Evolutionary conservation across 2,797 vertebrate species (phyloP).

Genomic region (Varecia variegata): DNA sequence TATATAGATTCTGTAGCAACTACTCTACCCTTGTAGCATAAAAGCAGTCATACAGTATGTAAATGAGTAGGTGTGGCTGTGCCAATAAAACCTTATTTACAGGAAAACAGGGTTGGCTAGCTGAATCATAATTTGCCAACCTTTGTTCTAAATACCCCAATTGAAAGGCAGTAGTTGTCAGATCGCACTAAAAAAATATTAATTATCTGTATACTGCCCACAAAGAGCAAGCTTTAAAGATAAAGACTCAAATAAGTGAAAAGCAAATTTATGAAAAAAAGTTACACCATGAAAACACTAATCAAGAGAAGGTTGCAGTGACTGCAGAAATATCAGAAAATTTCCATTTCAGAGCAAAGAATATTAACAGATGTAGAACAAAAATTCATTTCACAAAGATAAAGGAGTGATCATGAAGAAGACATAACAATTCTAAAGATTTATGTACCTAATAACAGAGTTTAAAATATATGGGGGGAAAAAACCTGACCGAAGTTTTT

Average conservation of each 20-base stretch:
- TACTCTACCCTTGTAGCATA: too few relatives aligned
- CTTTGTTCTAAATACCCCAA: background rate
- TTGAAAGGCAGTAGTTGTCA: background rate
- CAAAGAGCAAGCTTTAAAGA: background rate
- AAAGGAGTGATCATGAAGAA: background rate
- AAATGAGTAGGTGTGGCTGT: background rate
- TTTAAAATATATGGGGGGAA: background rate
- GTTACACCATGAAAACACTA: background rate
- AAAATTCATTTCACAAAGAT: background rate
- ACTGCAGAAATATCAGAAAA: background rate
- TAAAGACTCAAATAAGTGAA: background rate
- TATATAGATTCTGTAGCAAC: background rate
- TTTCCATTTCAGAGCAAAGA: background rate
- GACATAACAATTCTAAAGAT: background rate
- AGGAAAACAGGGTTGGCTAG: background rate
- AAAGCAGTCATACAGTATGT: background rate
- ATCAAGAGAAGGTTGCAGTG: background rate
- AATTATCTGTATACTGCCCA: background rate
- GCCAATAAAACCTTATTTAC: background rate
- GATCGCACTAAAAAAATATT: background rate
- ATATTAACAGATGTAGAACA: background rate
- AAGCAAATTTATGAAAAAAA: background rate
- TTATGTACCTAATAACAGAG: background rate
- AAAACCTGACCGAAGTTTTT: background rate
- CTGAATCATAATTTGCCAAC: background rate